These are phyloP conservation scores for Pseudochirops corinnae DNA, from an alignment of 2,797 vertebrate genomes.

Conservation along the genomic window DNA sequence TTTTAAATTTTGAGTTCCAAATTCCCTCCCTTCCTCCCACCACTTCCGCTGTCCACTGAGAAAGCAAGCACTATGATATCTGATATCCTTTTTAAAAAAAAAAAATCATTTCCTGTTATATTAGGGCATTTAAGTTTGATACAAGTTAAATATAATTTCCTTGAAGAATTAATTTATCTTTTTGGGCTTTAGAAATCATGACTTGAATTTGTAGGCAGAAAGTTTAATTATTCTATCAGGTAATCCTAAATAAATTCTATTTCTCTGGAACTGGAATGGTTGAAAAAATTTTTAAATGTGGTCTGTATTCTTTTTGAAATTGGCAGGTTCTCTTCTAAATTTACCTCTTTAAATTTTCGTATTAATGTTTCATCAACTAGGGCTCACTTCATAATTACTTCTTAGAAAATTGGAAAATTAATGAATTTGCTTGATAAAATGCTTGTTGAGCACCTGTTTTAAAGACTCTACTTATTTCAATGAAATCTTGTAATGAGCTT, in stretches of 20 bases:
- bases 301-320: conserved; percentile 10
- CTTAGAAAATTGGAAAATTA: not conserved
- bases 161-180: not conserved
- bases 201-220: not conserved
- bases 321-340: not conserved
- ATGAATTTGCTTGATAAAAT: not conserved
- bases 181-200: not conserved
- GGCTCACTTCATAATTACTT: not conserved
- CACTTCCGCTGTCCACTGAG: too few relatives aligned
- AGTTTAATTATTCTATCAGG: not conserved
- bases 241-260: conserved; percentile 48
- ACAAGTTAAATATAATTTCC: not conserved
- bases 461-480: too few relatives aligned
- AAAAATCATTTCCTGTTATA: not conserved
- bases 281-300: not conserved
- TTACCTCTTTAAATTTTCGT: conserved; percentile 6
- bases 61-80: too few relatives aligned
- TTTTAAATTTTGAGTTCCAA: too few relatives aligned
- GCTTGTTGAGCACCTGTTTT: not conserved
- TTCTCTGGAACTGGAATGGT: conserved; percentile 31
- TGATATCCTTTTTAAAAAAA: not conserved
- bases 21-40: too few relatives aligned
- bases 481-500: not conserved
- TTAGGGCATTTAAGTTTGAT: not conserved
- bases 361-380: conserved; percentile 1